Base-by-base conservation (phyloP, 2,797 vertebrate species). In the Cichlasoma orientale region DNA sequence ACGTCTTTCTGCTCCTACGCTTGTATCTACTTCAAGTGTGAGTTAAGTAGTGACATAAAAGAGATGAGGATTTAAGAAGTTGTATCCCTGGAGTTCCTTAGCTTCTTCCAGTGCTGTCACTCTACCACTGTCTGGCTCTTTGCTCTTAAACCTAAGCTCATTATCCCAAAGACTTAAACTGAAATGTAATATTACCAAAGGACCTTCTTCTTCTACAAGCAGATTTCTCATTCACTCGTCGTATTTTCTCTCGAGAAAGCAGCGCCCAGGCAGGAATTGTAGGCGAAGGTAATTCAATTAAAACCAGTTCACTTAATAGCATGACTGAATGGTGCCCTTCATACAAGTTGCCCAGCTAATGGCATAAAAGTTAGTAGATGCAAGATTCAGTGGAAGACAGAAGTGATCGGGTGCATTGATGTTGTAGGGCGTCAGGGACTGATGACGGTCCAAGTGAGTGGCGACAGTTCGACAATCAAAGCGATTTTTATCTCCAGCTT, bases 131-230 rank as follows among this genome's bases (percentile, higher is more conserved):
- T 78, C 89, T 84, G 77, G 78, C 88, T 85, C 89, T 82, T 85
- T 88, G 85, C 87, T 91, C 90, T 88, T 86, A 92, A 86, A 89
- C 82, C 84, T 94, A 95, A 95, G 93, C 94, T 95, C 93, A 95
- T 95, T 95, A 95, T 93, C 75, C 89, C 80, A 80, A 90, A 88
- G 93, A 92, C 88, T 92, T 91, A 82, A 89, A 93, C 69, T 89
- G 88, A 94, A 94, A 93, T 92, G 86, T 83, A 80, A 77, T 92
- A 94, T 92, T 90, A 93, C 88, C 93, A 89, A 80, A 84, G 92
- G 91, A 90, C 89, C 83, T 81, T 82, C 83, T 85, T 82, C 85
- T 86, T 90, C 86, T 92, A 88, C 86, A 70, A 80, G 78, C 82
- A 88, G 85, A 94, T 92, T 92, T 92, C 92, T 75, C 92, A 91